These are phyloP conservation scores for Potamarius usumacintae DNA, from an alignment of 2,113 vertebrate genomes.

Conservation along the genomic window DNA sequence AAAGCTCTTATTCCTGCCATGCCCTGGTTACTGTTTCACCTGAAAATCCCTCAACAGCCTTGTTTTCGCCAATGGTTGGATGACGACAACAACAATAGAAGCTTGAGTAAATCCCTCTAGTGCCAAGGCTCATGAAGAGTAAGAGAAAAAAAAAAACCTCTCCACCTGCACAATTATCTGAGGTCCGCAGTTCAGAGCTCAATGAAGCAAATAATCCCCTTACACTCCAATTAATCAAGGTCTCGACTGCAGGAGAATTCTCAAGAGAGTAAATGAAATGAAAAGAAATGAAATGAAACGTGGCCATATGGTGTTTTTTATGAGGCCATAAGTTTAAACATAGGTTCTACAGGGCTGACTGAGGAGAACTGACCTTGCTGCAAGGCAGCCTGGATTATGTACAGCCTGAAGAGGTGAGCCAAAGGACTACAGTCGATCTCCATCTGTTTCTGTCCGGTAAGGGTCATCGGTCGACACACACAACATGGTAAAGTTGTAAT, in stretches of 20 bases:
- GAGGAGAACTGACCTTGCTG: slow-evolving; percentile 7
- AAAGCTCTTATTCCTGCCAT: background rate
- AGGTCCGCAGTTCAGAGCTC: slow-evolving; percentile 39
- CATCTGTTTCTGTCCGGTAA: slow-evolving; percentile 16
- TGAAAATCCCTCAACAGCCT: slow-evolving; percentile 33
- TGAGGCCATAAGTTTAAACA: slow-evolving; percentile 37
- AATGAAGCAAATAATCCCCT: slow-evolving; percentile 48
- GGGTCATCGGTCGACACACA: slow-evolving; percentile 8
- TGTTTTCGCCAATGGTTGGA: slow-evolving; percentile 30
- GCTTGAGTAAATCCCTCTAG: slow-evolving; percentile 28
- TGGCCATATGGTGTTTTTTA: slow-evolving; percentile 46
- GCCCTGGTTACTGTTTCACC: slow-evolving; percentile 25
- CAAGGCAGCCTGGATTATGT: slow-evolving; percentile 56
- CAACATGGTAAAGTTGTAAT: slow-evolving; percentile 6
- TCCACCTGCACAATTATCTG: slow-evolving; percentile 40
- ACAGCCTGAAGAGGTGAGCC: slow-evolving; percentile 11
- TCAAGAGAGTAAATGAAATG: slow-evolving; percentile 27
- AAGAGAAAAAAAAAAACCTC: background rate
- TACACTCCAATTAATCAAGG: slow-evolving; percentile 48
- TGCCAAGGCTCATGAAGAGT: slow-evolving; percentile 1
- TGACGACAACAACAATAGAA: slow-evolving; percentile 39
- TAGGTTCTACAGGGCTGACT: slow-evolving; percentile 12
- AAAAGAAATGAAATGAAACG: background rate
- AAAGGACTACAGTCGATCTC: slow-evolving; percentile 3
- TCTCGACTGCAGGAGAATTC: slow-evolving; percentile 19